Base-by-base conservation (phyloP, 2,797 vertebrate species). In the Coendou prehensilis region DNA sequence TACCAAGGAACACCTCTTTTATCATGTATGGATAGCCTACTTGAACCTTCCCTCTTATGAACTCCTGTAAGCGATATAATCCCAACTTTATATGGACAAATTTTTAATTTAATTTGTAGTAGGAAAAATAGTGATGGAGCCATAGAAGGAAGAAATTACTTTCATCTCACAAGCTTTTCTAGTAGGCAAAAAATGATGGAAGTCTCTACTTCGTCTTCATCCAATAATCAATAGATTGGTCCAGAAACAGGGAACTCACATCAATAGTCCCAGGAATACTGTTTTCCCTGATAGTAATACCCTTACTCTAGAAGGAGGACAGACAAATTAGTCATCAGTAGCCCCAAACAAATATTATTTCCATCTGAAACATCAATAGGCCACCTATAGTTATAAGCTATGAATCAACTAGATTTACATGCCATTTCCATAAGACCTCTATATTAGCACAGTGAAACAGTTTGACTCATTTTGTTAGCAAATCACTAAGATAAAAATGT, bases 311-410 rank as follows among this genome's bases (percentile, higher is more conserved):
- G 10, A 45, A 47, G 4, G 9, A 76, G 22, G 30, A 37, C 22
- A 52, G 7, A 71, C 37, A 13, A n/a, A 76, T 50, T 10, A 63
- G 37, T 78, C 7, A 15, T 41, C 10, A 52, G 22, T 5, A 81
- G 37, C 9, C 28, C 50, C 13, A 82, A 90, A 78, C 8, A 95
- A 93, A 93, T 45, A 45, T 23, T 89, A 14, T 78, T 89, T 80
- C 63, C n/a, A 59, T 28, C 20, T 54, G 26, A 90, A 89, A 64
- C n/a, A 57, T 56, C n/a, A 86, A 11, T n/a, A 79, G 52, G 78
- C 52, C 30, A 57, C 37, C 81, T 69, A 9, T 4, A 45, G 28
- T 52, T 15, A 37, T 28, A 73, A 54, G 14, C 54, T 96, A 67
- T 54, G 76, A 84, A 52, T 89, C 73, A 79, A 69, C 1, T 63